Conservation (phyloP, 2,113 vertebrate genomes). For the Upupa epops region DNA sequence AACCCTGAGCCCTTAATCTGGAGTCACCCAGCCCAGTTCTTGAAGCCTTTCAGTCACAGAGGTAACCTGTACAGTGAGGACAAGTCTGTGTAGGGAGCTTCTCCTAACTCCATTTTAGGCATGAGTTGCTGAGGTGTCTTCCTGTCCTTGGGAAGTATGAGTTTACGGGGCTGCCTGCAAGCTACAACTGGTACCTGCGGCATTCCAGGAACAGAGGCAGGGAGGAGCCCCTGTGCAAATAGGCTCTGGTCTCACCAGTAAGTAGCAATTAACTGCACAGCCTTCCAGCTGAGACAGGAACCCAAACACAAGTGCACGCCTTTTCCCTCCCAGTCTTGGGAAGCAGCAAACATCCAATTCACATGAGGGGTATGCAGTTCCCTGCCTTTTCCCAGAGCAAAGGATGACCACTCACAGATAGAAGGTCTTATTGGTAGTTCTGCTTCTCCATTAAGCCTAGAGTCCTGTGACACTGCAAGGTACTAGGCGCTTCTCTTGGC, state of each 20-base stretch:
- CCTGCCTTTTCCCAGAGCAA: neutral
- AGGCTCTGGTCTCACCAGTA: neutral
- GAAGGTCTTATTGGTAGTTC: neutral
- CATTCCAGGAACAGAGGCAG: neutral
- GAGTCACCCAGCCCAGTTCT: neutral
- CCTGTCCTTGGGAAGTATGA: neutral
- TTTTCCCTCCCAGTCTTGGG: neutral
- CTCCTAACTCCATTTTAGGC: neutral
- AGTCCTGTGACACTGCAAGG: neutral
- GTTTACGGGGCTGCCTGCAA: neutral
- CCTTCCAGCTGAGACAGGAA: neutral
- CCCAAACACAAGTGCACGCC: neutral
- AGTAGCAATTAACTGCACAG: neutral
- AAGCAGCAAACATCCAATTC: neutral
- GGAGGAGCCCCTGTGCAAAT: neutral
- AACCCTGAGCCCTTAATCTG: neutral
- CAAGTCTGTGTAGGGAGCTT: neutral
- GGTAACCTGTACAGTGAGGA: accelerated
- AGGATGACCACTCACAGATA: neutral
- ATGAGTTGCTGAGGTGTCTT: neutral
- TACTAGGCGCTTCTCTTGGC: neutral
- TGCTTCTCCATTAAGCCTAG: neutral
- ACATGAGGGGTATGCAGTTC: neutral
- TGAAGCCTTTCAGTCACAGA: neutral
- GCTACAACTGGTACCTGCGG: neutral